Percentiles rank a stretch among this genome's conserved stretches.
Evolutionary conservation across 2,113 vertebrate genomes (phyloP).

Genomic region (Alouatta palliata): DNA sequence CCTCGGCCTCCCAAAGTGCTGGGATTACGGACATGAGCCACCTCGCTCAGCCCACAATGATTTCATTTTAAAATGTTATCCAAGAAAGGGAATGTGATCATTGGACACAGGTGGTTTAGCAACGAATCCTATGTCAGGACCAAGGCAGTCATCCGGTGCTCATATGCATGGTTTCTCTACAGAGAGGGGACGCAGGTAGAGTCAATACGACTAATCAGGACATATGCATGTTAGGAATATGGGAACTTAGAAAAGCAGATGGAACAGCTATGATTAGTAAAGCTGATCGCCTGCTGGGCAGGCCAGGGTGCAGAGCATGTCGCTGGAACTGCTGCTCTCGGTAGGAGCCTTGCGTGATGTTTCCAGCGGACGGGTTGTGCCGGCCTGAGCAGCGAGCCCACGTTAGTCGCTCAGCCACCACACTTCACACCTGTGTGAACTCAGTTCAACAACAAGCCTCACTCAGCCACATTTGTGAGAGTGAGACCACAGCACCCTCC

Average conservation of each 20-base stretch:
- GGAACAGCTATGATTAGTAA: accelerated
- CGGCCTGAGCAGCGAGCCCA: accelerated
- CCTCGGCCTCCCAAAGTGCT: too few species aligned
- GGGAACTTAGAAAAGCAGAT: neutral
- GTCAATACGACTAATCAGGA: accelerated
- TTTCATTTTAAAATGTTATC: too few species aligned
- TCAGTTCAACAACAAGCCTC: too few species aligned
- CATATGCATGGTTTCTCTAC: accelerated
- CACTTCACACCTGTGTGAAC: neutral
- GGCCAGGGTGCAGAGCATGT: neutral
- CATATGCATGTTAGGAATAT: neutral
- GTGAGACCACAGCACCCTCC: accelerated
- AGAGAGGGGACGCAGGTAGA: neutral
- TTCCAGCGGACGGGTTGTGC: neutral
- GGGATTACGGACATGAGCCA: too few species aligned
- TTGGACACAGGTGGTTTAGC: neutral
- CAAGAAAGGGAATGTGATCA: neutral
- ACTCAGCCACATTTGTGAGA: accelerated
- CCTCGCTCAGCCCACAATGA: too few species aligned
- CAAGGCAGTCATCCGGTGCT: accelerated
- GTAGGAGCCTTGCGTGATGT: accelerated
- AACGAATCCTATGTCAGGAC: accelerated
- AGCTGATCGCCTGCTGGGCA: too few species aligned
- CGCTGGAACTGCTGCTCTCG: accelerated
- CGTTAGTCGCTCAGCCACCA: neutral